Evolutionary conservation across 1,140 invertebrate species (phyloP), one percentile per base, ranked within the genome.

Genomic region (Riptortus pedestris): DNA sequence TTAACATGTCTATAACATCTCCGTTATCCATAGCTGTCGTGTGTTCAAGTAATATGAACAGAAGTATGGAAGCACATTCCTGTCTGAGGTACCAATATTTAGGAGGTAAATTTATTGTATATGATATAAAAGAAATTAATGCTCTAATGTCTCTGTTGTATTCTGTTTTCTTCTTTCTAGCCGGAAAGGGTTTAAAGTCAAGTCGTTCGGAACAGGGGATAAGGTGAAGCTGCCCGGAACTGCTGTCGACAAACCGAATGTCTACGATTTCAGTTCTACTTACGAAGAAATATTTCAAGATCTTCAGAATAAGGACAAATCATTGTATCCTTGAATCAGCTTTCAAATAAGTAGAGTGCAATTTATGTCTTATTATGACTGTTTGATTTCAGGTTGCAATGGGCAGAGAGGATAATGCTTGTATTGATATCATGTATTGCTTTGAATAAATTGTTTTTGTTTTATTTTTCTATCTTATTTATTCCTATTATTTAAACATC

Each of bases 281-380:
- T 99, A 99, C 73, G 96, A 99, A 70, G 87, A 93, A 70, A 99
- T 99, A 75, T 98, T 98, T 73, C 90, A 92, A 72, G 97, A 99
- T 79, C 79, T 99, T 27, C 74, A 88, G 67, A 78, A 81, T 47
- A 93, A 93, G 78, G 91, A 94, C 71, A 91, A 91, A 77, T 79
- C 85, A 72, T 86, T 90, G 87, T 92, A 88, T 85, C 81, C 81
- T 81, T 79, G n/a, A n/a, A n/a, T n/a, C n/a, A n/a, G n/a, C 72
- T 67, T 64, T 57, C n/a, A n/a, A n/a, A n/a, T n/a, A n/a, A n/a
- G n/a, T 33, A 45, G 24, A 24, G 9, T 12, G 9, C 9, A 52
- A 52, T 12, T 14, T 22, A 22, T 26, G 14, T 55, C 57, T 63
- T 60, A 43, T 27, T 65, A 69, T 68, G 47, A 64, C 60, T 70